These are phyloP conservation scores for Menidia menidia DNA, from an alignment of 2,797 vertebrate genomes.

Conservation along the genomic window DNA sequence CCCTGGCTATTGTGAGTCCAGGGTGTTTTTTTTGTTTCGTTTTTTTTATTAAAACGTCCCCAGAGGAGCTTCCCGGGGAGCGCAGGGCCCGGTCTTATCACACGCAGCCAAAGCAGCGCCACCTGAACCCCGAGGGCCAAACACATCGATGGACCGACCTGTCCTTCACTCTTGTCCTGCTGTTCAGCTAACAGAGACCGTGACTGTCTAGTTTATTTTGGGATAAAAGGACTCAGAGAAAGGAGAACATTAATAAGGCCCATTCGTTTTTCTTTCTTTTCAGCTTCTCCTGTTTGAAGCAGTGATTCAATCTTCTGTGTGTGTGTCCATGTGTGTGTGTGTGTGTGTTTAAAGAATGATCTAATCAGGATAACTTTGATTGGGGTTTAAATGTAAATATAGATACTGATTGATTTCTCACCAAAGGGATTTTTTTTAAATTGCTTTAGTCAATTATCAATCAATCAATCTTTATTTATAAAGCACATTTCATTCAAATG, in stretches of 20 bases:
- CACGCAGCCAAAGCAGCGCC: slow-evolving; percentile 66
- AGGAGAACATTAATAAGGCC: slow-evolving; percentile 20
- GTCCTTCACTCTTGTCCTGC: slow-evolving; percentile 72
- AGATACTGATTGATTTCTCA: not conserved
- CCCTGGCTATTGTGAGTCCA: slow-evolving; percentile 72
- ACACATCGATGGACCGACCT: slow-evolving; percentile 59
- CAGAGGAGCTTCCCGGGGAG: slow-evolving; percentile 67
- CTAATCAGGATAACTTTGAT: no score
- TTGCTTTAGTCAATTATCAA: no score
- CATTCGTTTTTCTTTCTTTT: not conserved
- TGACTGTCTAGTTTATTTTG: slow-evolving; percentile 23
- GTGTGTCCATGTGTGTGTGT: no score
- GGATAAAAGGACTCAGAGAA: slow-evolving; percentile 29
- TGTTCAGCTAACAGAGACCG: slow-evolving; percentile 25
- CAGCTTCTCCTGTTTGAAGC: no score
- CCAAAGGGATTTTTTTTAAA: no score
- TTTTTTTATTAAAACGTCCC: slow-evolving; percentile 75
- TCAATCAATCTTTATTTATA: no score
- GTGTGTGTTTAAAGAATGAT: no score
- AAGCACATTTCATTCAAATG: no score
- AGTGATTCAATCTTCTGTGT: no score
- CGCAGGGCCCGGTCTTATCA: slow-evolving; percentile 71
- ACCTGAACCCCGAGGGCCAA: slow-evolving; percentile 69
- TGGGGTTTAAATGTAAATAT: not conserved
- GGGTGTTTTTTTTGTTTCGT: slow-evolving; percentile 12